Evolutionary conservation across 2,888 invertebrate genomes (phyloP).

Genomic region (Nomada flava): DNA sequence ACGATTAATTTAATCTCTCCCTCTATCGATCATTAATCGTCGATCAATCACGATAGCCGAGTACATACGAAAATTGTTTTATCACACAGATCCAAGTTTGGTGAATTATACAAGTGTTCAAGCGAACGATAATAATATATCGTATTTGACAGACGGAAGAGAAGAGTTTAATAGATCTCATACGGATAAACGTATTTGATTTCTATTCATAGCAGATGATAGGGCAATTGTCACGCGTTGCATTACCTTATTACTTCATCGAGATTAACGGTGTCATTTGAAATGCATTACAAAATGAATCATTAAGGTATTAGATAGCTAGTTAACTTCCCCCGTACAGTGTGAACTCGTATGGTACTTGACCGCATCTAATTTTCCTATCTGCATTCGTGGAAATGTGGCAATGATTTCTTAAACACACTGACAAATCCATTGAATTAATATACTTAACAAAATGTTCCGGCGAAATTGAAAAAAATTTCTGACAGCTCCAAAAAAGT

Average conservation of each 20-base stretch:
- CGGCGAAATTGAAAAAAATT: neutral
- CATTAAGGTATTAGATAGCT: conserved; percentile 12
- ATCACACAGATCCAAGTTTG: too few species aligned
- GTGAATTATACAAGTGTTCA: too few species aligned
- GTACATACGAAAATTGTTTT: neutral
- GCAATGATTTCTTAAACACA: too few species aligned
- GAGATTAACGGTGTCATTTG: conserved; percentile 20
- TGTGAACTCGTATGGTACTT: neutral
- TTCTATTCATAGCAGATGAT: neutral
- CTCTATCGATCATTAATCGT: neutral
- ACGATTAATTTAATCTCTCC: conserved; percentile 31
- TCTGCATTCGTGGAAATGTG: too few species aligned
- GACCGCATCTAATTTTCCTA: neutral
- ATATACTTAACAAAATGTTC: neutral
- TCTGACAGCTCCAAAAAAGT: neutral
- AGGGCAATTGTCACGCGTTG: conserved; percentile 4
- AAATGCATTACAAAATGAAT: conserved; percentile 31
- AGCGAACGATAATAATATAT: too few species aligned
- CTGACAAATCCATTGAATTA: neutral
- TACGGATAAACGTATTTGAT: conserved; percentile 10
- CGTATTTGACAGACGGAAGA: too few species aligned
- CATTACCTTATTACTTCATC: conserved; percentile 28
- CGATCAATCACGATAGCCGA: neutral
- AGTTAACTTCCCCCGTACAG: neutral
- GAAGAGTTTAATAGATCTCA: too few species aligned